Base-by-base conservation (phyloP, 1,140 invertebrate genomes). In the Scaptomyza graminum region DNA sequence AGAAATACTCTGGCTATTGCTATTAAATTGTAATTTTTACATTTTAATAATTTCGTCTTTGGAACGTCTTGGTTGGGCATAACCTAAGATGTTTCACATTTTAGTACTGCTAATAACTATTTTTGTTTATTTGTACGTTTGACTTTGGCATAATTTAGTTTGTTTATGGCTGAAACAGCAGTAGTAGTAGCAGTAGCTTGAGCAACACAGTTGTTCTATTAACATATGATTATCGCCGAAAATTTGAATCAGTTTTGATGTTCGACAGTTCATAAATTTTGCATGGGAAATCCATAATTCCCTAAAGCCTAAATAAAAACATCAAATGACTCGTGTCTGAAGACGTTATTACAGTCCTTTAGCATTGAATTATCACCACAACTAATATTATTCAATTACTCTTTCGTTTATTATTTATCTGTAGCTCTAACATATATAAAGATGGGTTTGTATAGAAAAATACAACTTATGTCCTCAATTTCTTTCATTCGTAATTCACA, bases 211-310 rank as follows among this genome's bases (percentile, higher is more conserved):
- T 70, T 82, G 67, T 65, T 49, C 79, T 82, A 88, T 87, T 87
- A 87, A 88, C 82, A 87, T 87, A 82, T 87, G 83, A 87, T 87
- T 88, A 87, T 88, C 82, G 82, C 83, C 82, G 31, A 34, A 79
- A 72, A 83, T 76, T 72, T 88, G 79, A 79, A 82, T 88, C 82
- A 78, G 82, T 88, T 79, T 82, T 82, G 81, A 87, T 87, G 72
- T 74, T 22, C 2, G 2, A 74, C 74, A 74, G 66, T 74, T 70
- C 70, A 67, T 67, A 39, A 34, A 68, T 52, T 84, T 73, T 79
- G 82, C 82, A 87, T 85, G 76, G 69, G 52, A 87, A 87, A 78
- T 67, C 77, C 82, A 85, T 85, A 87, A 87, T 81, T 81, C 77
- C 64, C 79, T 28, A 46, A 44, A 57, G 54, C 54, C 54, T 18